Conservation (phyloP, 2,797 vertebrate species). For the Helarctos malayanus region DNA sequence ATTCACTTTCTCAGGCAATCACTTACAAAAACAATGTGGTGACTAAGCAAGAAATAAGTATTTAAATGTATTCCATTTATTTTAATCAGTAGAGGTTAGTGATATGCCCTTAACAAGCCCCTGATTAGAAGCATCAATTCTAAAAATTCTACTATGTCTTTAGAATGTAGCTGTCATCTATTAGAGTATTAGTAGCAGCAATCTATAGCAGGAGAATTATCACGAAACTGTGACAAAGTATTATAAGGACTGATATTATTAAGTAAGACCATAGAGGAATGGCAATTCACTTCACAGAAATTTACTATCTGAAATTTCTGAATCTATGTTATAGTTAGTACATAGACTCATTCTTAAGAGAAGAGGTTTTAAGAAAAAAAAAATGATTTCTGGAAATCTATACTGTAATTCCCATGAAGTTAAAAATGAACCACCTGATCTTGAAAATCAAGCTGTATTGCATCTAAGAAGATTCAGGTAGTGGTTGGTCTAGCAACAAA, state of each 20-base stretch:
- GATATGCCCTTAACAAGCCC: background rate
- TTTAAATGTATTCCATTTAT: constrained; percentile 34
- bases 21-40: background rate
- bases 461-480: background rate
- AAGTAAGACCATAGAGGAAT: background rate
- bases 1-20: constrained; percentile 12
- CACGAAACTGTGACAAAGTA: background rate
- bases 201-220: background rate
- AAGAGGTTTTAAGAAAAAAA: background rate
- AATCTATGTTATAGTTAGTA: background rate
- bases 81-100: constrained; percentile 39
- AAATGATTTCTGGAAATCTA: constrained; percentile 43
- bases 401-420: background rate
- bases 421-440: constrained; percentile 20
- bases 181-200: background rate
- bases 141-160: constrained; percentile 5
- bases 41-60: constrained; percentile 29
- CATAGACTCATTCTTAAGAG: background rate
- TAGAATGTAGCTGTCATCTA: background rate
- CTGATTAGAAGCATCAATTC: background rate
- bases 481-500: background rate
- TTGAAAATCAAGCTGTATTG: constrained; percentile 36
- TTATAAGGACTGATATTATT: background rate
- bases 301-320: background rate
- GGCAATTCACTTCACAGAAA: background rate